These are phyloP conservation scores for Lates calcarifer DNA, from an alignment of 2,113 vertebrate genomes.

Conservation along the genomic window DNA sequence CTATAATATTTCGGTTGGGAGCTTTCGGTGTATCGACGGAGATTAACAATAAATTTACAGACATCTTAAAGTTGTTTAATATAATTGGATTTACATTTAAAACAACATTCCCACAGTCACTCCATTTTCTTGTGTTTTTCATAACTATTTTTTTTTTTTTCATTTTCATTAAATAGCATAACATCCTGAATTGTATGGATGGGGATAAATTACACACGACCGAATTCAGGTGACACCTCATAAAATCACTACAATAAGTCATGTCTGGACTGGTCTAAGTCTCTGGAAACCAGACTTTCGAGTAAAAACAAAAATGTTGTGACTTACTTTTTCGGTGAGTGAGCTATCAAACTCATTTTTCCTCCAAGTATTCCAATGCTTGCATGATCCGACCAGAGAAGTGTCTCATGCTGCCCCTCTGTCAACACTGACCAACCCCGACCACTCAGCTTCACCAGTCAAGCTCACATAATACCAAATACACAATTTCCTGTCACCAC, in stretches of 20 bases:
- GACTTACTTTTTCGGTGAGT: conserved; percentile 58
- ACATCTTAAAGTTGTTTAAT: background rate
- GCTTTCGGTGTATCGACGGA: background rate
- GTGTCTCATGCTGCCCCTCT: conserved; percentile 66
- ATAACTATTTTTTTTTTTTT: background rate
- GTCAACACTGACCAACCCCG: conserved; percentile 55
- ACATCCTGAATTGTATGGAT: background rate
- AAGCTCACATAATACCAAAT: background rate
- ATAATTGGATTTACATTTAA: background rate
- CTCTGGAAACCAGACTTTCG: background rate
- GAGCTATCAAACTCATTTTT: conserved; percentile 59
- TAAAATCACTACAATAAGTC: background rate
- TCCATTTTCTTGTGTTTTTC: background rate
- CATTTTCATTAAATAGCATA: background rate
- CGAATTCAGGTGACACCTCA: conserved; percentile 16
- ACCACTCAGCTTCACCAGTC: conserved; percentile 14
- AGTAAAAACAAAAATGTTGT: background rate
- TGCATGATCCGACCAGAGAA: conserved; percentile 49
- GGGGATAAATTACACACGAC: background rate
- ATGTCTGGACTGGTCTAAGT: background rate
- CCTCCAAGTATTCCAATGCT: conserved; percentile 55
- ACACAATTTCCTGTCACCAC: conserved; percentile 12
- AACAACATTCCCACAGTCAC: background rate
- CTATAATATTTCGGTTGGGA: background rate
- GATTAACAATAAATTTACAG: background rate